Base-by-base conservation (phyloP, 1,140 invertebrate genomes). In the Hyles vespertilio region DNA sequence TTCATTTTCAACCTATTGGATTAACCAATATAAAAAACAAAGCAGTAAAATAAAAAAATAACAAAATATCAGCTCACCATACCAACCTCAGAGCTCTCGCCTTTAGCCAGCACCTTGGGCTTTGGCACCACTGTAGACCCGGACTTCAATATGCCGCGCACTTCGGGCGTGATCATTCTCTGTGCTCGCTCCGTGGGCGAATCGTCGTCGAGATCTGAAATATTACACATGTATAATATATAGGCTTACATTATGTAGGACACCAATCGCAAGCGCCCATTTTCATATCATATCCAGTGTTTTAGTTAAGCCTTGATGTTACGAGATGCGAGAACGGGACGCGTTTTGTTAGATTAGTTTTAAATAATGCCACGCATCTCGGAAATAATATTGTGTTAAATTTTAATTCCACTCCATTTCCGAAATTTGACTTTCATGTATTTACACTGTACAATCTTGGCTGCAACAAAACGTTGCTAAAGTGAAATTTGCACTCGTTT, bases 121-220 rank as follows among this genome's bases (percentile, higher is more conserved):
- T 84, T 84, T 3, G 72, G 86, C 56, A 89, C 78, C 1, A 87
- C 81, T 22, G 89, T 90, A 3, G 87, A 83, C 10, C 89, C 89
- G 0, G 89, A 87, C 69, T 91, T 92, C 6, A 92, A 69, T 44
- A 92, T 92, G 36, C 91, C 87, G 43, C 84, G 70, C 5, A 90
- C 89, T 80, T 91, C 89, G 3, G 79, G 84, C 2, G 88, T 90
- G 46, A 90, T 84, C 87, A 90, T 90, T 48, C 84, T 74, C 56
- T 89, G 84, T 45, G 89, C 89, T 51, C 89, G 82, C 53, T 90
- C 89, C 22, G 87, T 60, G 3, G 84, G 81, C 46, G 85, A 79
- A 60, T 88, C 86, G 40, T 89, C 88, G 50, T 86, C 83, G 49
- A 85, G 60, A 63, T 88, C 85, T 88, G 72, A 4, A 71, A 74